These are phyloP conservation scores for Macaca mulatta DNA, from an alignment of 2,113 vertebrate genomes.

Conservation along the genomic window DNA sequence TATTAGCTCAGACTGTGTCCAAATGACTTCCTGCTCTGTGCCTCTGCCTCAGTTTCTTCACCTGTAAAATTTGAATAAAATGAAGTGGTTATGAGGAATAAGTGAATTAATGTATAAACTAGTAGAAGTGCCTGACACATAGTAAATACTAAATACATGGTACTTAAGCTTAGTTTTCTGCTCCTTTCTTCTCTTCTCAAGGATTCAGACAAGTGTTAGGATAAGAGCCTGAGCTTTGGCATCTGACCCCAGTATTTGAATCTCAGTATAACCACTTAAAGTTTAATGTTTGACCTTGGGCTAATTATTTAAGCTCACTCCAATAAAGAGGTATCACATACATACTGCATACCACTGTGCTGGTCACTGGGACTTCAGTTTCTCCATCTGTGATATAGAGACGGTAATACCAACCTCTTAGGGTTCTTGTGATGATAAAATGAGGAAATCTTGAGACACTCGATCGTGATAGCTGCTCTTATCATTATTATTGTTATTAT, in stretches of 20 bases:
- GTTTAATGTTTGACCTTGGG: conserved; percentile 6
- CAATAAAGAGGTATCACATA: neutral
- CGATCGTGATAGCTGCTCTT: neutral
- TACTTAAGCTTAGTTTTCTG: neutral
- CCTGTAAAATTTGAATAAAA: neutral
- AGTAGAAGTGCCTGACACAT: neutral
- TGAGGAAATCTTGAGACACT: conserved; percentile 31
- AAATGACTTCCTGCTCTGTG: neutral
- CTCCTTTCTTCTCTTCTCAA: neutral
- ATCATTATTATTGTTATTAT: neutral
- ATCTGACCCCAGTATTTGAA: neutral
- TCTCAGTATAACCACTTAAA: neutral
- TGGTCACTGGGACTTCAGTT: conserved; percentile 5
- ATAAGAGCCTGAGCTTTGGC: neutral
- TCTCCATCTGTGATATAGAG: neutral
- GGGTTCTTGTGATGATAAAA: neutral
- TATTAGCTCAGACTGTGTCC: neutral
- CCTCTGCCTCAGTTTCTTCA: conserved; percentile 36
- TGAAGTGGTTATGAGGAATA: neutral
- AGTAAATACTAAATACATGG: neutral
- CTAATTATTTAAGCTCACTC: neutral
- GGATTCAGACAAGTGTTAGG: neutral
- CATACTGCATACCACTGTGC: neutral
- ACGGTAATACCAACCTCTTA: neutral
- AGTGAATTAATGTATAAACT: neutral